These are phyloP conservation scores for Ramphastos sulfuratus DNA, from an alignment of 2,113 vertebrate species.

Conservation along the genomic window DNA sequence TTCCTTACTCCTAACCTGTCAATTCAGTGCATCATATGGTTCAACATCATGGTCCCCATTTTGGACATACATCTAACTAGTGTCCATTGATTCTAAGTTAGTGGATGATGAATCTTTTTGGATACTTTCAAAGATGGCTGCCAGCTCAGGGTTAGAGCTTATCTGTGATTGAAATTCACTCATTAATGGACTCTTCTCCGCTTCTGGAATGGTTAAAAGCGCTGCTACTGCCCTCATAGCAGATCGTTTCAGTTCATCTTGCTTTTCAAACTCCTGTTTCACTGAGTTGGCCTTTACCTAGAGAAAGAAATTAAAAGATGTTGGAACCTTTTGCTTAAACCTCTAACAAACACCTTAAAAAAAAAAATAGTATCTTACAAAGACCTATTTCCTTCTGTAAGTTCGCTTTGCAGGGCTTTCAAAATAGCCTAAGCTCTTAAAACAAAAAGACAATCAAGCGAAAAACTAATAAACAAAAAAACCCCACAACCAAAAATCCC, in stretches of 20 bases:
- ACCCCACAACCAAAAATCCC: too few relatives aligned
- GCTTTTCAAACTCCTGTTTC: conserved; percentile 99
- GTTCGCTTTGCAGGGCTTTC: not conserved
- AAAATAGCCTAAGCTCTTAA: not conserved
- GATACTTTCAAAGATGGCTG: conserved; percentile 98
- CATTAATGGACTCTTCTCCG: conserved; percentile 98
- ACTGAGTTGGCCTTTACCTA: conserved; percentile 99
- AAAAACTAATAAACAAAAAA: not conserved
- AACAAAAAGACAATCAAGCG: not conserved
- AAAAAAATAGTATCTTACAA: not conserved
- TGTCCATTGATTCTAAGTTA: conserved; percentile 99
- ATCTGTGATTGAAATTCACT: conserved; percentile 99
- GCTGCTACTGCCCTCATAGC: conserved; percentile 98
- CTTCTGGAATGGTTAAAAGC: conserved; percentile 97
- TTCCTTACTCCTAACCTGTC: conserved; percentile 81
- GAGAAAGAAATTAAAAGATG: not conserved
- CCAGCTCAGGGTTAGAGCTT: conserved; percentile 97
- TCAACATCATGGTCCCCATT: conserved; percentile 82
- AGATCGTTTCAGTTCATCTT: conserved; percentile 96
- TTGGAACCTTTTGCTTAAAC: not conserved
- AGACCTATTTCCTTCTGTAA: not conserved
- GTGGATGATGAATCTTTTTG: conserved; percentile 97
- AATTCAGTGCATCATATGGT: conserved; percentile 94
- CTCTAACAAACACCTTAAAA: not conserved
- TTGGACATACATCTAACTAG: conserved; percentile 86